Conservation (phyloP, 1,140 invertebrate genomes). For the Drosophila teissieri region DNA sequence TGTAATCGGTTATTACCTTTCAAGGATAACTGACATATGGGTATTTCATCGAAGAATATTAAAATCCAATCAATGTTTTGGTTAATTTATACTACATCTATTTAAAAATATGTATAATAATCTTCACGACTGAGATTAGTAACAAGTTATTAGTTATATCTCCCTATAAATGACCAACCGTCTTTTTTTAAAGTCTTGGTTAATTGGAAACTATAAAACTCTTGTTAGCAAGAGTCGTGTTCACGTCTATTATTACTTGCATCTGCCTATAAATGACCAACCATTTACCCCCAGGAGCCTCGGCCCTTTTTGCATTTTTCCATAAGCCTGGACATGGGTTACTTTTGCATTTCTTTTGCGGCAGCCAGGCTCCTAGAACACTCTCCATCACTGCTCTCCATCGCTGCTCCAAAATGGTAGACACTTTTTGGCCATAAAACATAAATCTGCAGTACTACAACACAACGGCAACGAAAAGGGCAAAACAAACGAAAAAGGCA, state of each 20-base stretch:
- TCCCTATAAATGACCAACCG: neutral
- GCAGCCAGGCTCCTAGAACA: constrained; percentile 2
- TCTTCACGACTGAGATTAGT: no score
- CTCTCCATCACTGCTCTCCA: constrained; percentile 14
- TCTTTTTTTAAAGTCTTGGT: neutral
- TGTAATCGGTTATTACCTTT: constrained; percentile 21
- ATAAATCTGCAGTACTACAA: constrained; percentile 64
- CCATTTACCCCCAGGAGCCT: neutral
- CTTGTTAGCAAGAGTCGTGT: neutral
- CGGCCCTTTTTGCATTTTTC: constrained; percentile 22
- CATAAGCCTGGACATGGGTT: constrained; percentile 43
- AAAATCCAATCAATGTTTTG: no score
- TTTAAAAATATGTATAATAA: no score
- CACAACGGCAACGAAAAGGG: constrained; percentile 16
- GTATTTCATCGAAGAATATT: no score
- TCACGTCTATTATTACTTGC: neutral
- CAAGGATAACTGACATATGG: neutral
- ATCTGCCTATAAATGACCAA: neutral
- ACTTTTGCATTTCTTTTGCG: constrained; percentile 25
- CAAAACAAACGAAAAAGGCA: constrained; percentile 17
- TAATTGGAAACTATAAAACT: no score
- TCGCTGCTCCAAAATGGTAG: constrained; percentile 36
- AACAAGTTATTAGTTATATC: neutral
- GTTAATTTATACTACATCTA: no score
- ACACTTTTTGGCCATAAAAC: constrained; percentile 64